These are phyloP conservation scores for Horisme vitalbata DNA, from an alignment of 2,888 invertebrate species.

Conservation along the genomic window DNA sequence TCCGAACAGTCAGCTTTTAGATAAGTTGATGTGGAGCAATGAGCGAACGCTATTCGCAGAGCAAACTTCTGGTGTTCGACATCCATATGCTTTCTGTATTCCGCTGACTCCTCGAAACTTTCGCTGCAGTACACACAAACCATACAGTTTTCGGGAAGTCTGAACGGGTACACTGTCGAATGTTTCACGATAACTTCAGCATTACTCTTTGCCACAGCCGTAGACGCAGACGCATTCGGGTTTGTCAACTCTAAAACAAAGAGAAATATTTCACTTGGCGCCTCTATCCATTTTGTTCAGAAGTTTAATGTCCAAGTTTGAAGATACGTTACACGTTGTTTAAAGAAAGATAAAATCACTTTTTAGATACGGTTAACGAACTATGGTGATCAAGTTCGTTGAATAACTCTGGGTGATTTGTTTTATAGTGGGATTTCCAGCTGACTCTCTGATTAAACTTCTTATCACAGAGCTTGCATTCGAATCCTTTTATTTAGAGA, in stretches of 20 bases:
- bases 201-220: conserved; percentile 67
- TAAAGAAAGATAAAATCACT: too few species aligned
- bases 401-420: conserved; percentile 63
- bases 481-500: conserved; percentile 64
- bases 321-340: too few species aligned
- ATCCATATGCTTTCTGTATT: conserved; percentile 65
- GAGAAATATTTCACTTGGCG: conserved; percentile 51
- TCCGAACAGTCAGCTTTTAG: conserved; percentile 46
- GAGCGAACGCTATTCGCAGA: conserved; percentile 58
- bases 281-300: too few species aligned
- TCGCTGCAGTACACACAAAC: conserved; percentile 74
- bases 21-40: conserved; percentile 36
- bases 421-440: conserved; percentile 71
- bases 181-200: conserved; percentile 71
- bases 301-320: too few species aligned
- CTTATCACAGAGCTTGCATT: conserved; percentile 65
- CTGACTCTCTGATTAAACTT: conserved; percentile 71
- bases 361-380: conserved; percentile 49
- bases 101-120: conserved; percentile 54
- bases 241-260: conserved; percentile 74
- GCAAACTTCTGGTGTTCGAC: conserved; percentile 62
- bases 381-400: conserved; percentile 52
- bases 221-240: too few species aligned
- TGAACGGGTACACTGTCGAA: conserved; percentile 75
- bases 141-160: conserved; percentile 66